Base-by-base conservation (phyloP, 2,113 vertebrate species). In the Ascaphus truei region DNA sequence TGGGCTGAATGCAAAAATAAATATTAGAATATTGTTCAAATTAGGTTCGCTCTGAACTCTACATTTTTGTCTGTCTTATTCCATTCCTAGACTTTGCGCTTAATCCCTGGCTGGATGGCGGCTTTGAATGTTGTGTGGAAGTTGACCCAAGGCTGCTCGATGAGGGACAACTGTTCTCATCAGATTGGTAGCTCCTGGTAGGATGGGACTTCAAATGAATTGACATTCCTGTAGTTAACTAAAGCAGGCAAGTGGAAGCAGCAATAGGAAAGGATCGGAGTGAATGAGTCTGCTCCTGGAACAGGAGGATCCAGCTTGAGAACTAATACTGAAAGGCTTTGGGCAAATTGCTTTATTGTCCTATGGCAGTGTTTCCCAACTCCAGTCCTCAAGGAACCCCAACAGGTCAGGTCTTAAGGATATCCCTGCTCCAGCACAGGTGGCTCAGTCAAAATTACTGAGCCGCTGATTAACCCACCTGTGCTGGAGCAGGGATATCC, bases 1-100 rank as follows among this genome's bases (percentile, higher is more conserved):
- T 63, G 67, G 71, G 72, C 23, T 29, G 72, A 43, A 76, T 0
- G 71, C 72, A 37, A 76, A 61, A 34, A 12, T 0, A 52, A 53
- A 61, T 0, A 3, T 18, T 65, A 55, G n/a, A 67, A 56, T 67
- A 67, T 53, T 67, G 51, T 5, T 48, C 59, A 75, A 61, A 52
- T 68, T 23, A 33, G 2, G 0, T 0, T 48, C 60, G 5, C 2
- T 0, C 11, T 39, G 27, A 65, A 61, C 53, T 60, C 29, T 62
- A 9, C 0, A 2, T 48, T 53, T 48, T 9, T 23, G 8, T 48
- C 55, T 47, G 30, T n/a, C 27, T 34, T 36, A 59, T 48, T 36
- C 23, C 47, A 18, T 47, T 68, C 20, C 39, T 57, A 58, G 65
- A 68, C 52, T 37, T 68, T 58, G 41, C 9, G 15, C 6, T 6